phyloP scores from a whole-genome alignment of 2,888 invertebrate species.

The Eucera pruinosa region DNA sequence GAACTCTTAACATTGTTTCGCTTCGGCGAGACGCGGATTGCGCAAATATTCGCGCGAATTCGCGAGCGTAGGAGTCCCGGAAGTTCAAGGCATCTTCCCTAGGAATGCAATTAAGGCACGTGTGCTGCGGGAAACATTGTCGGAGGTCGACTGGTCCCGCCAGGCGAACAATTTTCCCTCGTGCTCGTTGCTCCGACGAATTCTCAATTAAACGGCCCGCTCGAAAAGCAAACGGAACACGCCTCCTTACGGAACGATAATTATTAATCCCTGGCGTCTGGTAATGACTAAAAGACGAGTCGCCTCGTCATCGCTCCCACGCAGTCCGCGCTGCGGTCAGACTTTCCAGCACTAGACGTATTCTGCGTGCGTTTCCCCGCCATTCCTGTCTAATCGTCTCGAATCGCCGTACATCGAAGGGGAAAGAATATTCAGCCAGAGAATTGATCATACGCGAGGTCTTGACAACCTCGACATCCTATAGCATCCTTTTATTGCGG shows the following conservation, averaged over 20 bases:
- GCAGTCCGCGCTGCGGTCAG: no score
- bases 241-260: constrained; percentile 54
- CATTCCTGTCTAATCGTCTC: no score
- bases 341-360: no score
- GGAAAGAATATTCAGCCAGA: no score
- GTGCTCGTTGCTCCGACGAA: constrained; percentile 37
- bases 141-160: no score
- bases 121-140: constrained; percentile 23
- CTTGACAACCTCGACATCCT: no score
- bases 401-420: no score
- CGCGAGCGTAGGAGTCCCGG: constrained; percentile 42
- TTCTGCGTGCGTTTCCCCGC: no score
- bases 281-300: not conserved
- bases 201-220: constrained; percentile 61
- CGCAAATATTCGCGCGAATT: not conserved
- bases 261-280: constrained; percentile 58
- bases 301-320: constrained; percentile 1
- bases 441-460: no score
- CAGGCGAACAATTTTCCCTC: not conserved
- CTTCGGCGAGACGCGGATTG: not conserved
- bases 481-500: no score
- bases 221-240: constrained; percentile 37
- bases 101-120: constrained; percentile 56
- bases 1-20: no score
- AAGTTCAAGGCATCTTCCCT: constrained; percentile 11